phyloP scores from a whole-genome alignment of 1,140 invertebrate species.

The Drosophila tani region DNA sequence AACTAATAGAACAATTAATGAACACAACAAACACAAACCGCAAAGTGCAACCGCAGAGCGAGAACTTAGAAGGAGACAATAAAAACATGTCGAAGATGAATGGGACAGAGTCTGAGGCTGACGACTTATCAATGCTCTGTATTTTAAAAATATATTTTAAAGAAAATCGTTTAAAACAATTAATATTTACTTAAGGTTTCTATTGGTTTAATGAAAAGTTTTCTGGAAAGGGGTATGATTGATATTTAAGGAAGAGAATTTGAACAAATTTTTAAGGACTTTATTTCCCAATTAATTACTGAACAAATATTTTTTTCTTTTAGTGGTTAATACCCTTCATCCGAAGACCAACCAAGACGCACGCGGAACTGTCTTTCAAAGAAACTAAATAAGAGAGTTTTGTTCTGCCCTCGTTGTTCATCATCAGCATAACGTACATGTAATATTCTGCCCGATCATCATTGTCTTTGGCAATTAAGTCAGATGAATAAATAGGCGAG shows the following conservation, averaged over 20 bases:
- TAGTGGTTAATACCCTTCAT: not conserved
- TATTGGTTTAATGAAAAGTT: no score
- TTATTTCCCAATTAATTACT: no score
- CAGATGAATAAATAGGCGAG: conserved; percentile 59
- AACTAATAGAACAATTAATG: conserved; percentile 81
- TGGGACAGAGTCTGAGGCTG: not conserved
- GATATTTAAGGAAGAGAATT: no score
- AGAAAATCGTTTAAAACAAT: no score
- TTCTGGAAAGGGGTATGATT: no score
- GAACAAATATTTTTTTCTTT: not conserved
- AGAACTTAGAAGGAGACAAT: conserved; percentile 51
- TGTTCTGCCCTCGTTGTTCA: conserved; percentile 47
- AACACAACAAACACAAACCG: conserved; percentile 46
- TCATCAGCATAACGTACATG: conserved; percentile 30
- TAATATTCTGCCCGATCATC: conserved; percentile 32
- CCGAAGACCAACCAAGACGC: conserved; percentile 11
- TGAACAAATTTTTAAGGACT: no score
- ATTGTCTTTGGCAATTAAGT: conserved; percentile 64
- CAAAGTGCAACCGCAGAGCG: conserved; percentile 65
- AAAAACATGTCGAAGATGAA: conserved; percentile 49
- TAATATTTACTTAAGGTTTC: no score
- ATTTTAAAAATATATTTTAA: not conserved
- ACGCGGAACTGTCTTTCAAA: conserved; percentile 47
- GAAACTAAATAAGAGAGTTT: conserved; percentile 65
- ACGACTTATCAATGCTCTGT: conserved; percentile 19